Percentiles rank a stretch among this genome's conserved stretches.
Conservation (phyloP, 37 sponge, comb jelly and placozoan species). For the Eunapius fragilis region DNA sequence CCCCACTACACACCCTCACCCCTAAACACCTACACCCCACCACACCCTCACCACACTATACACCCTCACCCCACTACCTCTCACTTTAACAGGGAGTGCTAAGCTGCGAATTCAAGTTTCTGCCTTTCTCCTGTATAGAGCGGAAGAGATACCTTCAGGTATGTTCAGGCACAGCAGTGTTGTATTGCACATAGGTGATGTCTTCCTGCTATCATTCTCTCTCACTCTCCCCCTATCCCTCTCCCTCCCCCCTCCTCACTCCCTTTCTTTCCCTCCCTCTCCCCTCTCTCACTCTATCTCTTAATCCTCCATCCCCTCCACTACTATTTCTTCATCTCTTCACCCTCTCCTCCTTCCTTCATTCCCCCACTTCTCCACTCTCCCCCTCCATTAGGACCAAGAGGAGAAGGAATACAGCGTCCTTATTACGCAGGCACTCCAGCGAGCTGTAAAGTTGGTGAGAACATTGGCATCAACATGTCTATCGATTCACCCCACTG, state of each 20-base stretch:
- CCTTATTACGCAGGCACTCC: constrained; percentile 35
- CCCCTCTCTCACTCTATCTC: background rate
- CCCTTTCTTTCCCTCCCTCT: constrained; percentile 2
- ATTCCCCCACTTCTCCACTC: constrained; percentile 12
- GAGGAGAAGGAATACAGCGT: constrained; percentile 25
- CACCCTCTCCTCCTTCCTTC: background rate
- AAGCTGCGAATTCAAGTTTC: constrained; percentile 58
- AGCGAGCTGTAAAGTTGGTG: constrained; percentile 33
- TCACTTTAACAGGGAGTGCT: constrained; percentile 18
- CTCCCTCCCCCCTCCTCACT: constrained; percentile 17
- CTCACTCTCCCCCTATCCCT: background rate
- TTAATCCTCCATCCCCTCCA: background rate
- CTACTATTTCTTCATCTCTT: background rate
- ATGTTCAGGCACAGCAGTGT: no score
- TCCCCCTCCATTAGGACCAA: constrained; percentile 18
- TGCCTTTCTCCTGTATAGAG: constrained; percentile 58
- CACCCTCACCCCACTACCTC: constrained; percentile 3
- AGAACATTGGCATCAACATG: no score
- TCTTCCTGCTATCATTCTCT: background rate
- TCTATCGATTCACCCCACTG: no score
- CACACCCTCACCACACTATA: background rate
- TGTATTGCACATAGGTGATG: background rate
- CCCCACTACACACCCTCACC: background rate
- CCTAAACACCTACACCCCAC: background rate
- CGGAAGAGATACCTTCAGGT: constrained; percentile 51